Percentiles rank a stretch among this genome's conserved stretches.
These are phyloP conservation scores for Enteromius radiatus DNA, from an alignment of 2,797 vertebrate species.

Conservation along the genomic window DNA sequence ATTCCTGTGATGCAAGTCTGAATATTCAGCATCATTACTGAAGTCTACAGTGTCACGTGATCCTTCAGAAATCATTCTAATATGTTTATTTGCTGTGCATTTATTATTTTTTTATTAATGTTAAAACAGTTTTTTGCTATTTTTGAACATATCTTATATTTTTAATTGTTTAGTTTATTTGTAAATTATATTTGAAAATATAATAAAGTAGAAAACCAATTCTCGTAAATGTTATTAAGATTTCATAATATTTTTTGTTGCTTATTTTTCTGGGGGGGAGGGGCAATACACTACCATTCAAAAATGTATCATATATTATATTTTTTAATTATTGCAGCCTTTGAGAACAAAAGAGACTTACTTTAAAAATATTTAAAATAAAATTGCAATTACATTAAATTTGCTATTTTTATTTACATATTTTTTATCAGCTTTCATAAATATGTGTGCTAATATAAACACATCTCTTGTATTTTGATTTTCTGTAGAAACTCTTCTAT, in stretches of 20 bases:
- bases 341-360: neutral
- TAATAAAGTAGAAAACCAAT: too few relatives aligned
- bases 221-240: too few relatives aligned
- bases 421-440: neutral
- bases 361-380: neutral
- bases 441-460: neutral
- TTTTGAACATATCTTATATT: too few relatives aligned
- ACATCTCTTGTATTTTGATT: neutral
- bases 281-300: neutral
- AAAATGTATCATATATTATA: neutral
- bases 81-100: neutral
- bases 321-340: neutral
- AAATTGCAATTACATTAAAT: neutral
- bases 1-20: neutral
- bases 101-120: neutral
- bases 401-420: neutral
- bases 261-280: neutral
- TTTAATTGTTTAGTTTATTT: too few relatives aligned
- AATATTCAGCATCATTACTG: neutral
- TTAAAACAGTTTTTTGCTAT: neutral
- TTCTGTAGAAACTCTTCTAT: conserved; percentile 70
- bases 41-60: neutral
- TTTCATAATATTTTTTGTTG: neutral
- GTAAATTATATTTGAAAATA: too few relatives aligned
- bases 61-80: neutral